Percentiles rank a stretch among this genome's conserved stretches.
Conservation (phyloP, 1,140 invertebrate species). For the Leptinotarsa defecta region DNA sequence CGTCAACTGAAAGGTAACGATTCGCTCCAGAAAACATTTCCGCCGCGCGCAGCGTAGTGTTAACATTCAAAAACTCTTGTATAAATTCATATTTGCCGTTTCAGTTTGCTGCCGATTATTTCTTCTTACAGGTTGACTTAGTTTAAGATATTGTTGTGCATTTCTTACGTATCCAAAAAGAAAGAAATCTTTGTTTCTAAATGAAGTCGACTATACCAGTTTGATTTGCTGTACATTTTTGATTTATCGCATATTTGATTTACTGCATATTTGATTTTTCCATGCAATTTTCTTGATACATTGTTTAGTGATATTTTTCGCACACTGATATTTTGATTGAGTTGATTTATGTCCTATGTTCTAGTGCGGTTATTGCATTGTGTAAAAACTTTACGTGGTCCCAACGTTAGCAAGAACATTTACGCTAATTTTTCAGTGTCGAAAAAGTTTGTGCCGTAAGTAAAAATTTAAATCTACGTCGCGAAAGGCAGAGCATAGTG, state of each 20-base stretch:
- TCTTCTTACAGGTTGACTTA: not conserved
- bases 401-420: not conserved
- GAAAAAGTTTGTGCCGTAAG: not conserved
- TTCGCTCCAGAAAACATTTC: not conserved
- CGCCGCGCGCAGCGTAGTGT: not conserved
- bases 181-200: not conserved
- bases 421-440: not conserved
- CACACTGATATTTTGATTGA: not conserved
- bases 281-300: not conserved
- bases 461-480: not conserved
- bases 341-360: not conserved
- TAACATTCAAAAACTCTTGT: not conserved
- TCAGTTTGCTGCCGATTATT: not conserved
- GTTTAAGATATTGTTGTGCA: not conserved
- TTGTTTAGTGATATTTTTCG: not conserved
- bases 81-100: not conserved
- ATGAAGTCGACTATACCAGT: not conserved
- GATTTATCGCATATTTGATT: not conserved
- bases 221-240: not conserved
- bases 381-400: not conserved
- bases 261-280: not conserved
- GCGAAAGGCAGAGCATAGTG: not conserved
- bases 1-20: not conserved
- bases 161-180: not conserved
- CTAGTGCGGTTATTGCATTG: not conserved